These are phyloP conservation scores for Diceros bicornis DNA, from an alignment of 2,797 vertebrate species.

Conservation along the genomic window DNA sequence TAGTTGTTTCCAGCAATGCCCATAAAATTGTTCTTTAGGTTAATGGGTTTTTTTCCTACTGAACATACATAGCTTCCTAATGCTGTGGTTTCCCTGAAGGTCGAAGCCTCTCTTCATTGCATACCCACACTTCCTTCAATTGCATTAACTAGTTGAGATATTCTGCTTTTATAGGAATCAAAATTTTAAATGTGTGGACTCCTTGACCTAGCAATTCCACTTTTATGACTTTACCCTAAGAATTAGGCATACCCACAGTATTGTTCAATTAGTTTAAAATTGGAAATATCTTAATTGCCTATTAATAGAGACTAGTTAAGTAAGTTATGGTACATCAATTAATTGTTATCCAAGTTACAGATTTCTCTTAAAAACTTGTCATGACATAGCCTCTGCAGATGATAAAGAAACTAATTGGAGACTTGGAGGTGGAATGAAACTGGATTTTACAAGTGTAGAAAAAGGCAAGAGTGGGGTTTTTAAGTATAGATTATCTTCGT, in stretches of 20 bases:
- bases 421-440: conserved; percentile 18
- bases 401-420: neutral
- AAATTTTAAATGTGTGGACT: neutral
- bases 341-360: neutral
- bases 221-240: neutral
- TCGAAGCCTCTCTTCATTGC: neutral
- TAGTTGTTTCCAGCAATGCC: neutral
- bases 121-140: neutral
- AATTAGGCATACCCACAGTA: neutral
- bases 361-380: conserved; percentile 38
- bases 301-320: conserved; percentile 27
- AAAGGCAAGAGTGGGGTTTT: neutral
- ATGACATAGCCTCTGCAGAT: neutral
- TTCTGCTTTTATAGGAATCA: neutral
- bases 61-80: neutral
- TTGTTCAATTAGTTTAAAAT: conserved; percentile 33
- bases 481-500: neutral
- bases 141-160: neutral
- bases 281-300: neutral
- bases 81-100: neutral
- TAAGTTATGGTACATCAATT: neutral
- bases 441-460: neutral
- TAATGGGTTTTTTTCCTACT: neutral
- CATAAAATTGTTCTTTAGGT: neutral
- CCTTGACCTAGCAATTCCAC: neutral